Evolutionary conservation across 2,888 invertebrate genomes (phyloP), one percentile per base, ranked within the genome.

Genomic region (Capitulum mitella): DNA sequence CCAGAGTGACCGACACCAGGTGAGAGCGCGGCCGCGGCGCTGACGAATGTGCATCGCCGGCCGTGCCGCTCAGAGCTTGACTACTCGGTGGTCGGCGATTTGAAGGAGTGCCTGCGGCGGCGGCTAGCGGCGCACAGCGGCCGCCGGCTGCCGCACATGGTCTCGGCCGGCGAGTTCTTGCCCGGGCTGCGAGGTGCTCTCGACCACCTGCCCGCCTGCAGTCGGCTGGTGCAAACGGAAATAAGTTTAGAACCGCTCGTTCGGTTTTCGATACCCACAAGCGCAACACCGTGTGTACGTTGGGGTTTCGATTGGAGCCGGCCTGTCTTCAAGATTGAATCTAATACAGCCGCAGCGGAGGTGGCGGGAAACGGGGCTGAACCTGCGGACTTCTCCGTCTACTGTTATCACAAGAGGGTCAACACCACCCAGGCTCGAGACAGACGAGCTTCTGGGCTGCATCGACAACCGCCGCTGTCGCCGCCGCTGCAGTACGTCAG

Each of bases 41-140:
- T n/a, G n/a, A 29, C 6, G 0, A n/a, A 29, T 6, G n/a, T 58
- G n/a, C 58, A 29, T 29, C n/a, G 58, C 5, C 58, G 58, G 29
- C 58, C 58, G 0, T 58, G 58, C 58, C 29, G 58, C 29, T 0
- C 5, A n/a, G 5, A 29, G 58, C 58, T 5, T 29, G 58, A 29
- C 58, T 58, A 58, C 58, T 58, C 58, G 10, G n/a, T n/a, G 58
- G 58, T 29, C 29, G n/a, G 29, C n/a, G n/a, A 29, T 58, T 29
- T 58, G 58, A 58, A 58, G 58, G 58, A 58, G 58, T 58, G 58
- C 58, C 58, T 58, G 58, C 29, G 58, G 58, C 58, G 58, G 58
- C 58, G 58, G 12, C 58, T 58, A 29, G 58, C 58, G 58, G 58
- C 58, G 29, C n/a, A 6, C n/a, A 58, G 6, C 58, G 58, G 58